Evolutionary conservation across 1,140 invertebrate species (phyloP).

Genomic region (Drosophila tsacasi): DNA sequence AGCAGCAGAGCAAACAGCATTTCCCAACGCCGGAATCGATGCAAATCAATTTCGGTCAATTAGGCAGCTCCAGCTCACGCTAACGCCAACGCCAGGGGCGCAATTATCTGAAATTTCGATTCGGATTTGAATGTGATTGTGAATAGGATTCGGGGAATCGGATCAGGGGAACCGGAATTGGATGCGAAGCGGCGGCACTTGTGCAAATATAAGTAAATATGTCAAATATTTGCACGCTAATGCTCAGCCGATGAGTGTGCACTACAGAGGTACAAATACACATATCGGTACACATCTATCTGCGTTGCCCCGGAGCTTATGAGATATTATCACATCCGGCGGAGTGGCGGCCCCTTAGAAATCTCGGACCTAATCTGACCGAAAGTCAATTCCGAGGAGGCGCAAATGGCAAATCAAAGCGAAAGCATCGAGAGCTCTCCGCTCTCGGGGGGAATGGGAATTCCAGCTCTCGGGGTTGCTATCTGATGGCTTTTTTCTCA

Average conservation of each 20-base stretch:
- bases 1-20: slow-evolving; percentile 41
- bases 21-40: slow-evolving; percentile 54
- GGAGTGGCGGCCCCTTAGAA: slow-evolving; percentile 28
- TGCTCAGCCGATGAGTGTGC: slow-evolving; percentile 50
- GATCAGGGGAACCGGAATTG: slow-evolving; percentile 25
- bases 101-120: slow-evolving; percentile 60
- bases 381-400: slow-evolving; percentile 46
- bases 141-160: slow-evolving; percentile 4
- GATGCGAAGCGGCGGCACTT: slow-evolving; percentile 16
- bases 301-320: slow-evolving; percentile 3
- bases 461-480: slow-evolving; percentile 12
- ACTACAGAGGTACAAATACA: slow-evolving; percentile 36
- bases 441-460: slow-evolving; percentile 3
- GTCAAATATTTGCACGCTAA: slow-evolving; percentile 63
- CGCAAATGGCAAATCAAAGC: slow-evolving; percentile 52
- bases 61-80: slow-evolving; percentile 44
- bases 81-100: slow-evolving; percentile 33
- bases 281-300: not conserved
- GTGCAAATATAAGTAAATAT: slow-evolving; percentile 53
- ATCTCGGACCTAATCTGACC: slow-evolving; percentile 49
- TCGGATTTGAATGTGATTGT: slow-evolving; percentile 36
- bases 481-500: slow-evolving; percentile 60
- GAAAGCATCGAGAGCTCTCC: slow-evolving; percentile 46
- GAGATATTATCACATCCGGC: slow-evolving; percentile 37
- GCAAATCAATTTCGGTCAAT: slow-evolving; percentile 81